These are phyloP conservation scores for Synanthedon andrenaeformis DNA, from an alignment of 2,888 invertebrate genomes.

Conservation along the genomic window DNA sequence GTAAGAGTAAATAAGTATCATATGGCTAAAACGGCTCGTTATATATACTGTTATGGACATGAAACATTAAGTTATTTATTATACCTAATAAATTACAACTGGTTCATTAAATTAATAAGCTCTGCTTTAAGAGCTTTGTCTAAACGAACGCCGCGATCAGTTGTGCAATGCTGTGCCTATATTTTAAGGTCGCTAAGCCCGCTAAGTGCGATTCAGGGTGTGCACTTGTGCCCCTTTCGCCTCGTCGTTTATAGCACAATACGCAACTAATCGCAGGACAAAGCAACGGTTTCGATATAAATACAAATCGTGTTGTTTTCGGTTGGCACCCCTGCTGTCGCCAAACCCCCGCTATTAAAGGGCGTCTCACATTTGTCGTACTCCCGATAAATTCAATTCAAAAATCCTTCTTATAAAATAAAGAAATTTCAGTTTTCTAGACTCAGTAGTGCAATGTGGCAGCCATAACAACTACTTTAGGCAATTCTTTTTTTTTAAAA, in stretches of 20 bases:
- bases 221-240: conserved; percentile 37
- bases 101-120: too few species aligned
- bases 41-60: too few species aligned
- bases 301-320: conserved; percentile 69
- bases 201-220: not conserved
- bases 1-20: too few species aligned
- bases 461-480: too few species aligned
- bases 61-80: too few species aligned
- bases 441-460: too few species aligned
- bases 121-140: too few species aligned
- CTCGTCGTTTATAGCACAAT: conserved; percentile 26
- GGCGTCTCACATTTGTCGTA: conserved; percentile 6
- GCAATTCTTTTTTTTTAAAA: too few species aligned
- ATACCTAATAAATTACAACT: too few species aligned
- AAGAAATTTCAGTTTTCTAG: not conserved
- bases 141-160: too few species aligned
- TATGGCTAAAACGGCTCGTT: too few species aligned
- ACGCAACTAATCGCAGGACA: conserved; percentile 62
- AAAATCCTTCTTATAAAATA: not conserved
- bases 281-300: conserved; percentile 63
- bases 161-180: too few species aligned
- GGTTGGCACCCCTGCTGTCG: conserved; percentile 35
- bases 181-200: not conserved
- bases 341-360: conserved; percentile 15
- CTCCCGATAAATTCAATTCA: not conserved